Percentiles rank a stretch among this genome's conserved stretches.
phyloP scores from a whole-genome alignment of 2,113 vertebrate species.

The Siphamia tubifer region DNA sequence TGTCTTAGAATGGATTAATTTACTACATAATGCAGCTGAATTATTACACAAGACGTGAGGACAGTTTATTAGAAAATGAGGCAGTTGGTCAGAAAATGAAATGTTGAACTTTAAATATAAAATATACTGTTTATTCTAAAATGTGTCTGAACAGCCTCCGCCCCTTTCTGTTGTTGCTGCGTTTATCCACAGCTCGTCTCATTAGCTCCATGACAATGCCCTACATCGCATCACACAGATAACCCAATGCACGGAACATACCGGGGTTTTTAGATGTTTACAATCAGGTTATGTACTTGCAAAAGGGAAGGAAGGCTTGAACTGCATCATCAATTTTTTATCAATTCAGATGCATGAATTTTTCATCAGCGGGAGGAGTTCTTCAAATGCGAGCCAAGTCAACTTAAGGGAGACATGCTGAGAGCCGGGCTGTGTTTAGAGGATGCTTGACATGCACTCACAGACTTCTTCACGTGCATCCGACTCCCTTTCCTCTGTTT shows the following conservation, averaged over 20 bases:
- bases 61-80: too few species aligned
- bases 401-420: slow-evolving; percentile 40
- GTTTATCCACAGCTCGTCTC: too few species aligned
- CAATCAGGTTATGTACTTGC: slow-evolving; percentile 24
- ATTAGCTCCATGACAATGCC: too few species aligned
- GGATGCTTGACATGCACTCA: slow-evolving; percentile 45
- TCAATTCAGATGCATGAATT: slow-evolving; percentile 57
- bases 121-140: too few species aligned
- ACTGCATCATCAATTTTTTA: slow-evolving; percentile 68
- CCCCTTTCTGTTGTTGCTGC: too few species aligned
- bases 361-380: slow-evolving; percentile 56
- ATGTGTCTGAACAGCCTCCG: too few species aligned
- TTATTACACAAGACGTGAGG: too few species aligned
- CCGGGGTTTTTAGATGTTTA: slow-evolving; percentile 20
- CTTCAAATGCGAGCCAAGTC: slow-evolving; percentile 56
- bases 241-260: not conserved
- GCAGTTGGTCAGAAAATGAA: too few species aligned
- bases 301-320: slow-evolving; percentile 36
- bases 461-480: slow-evolving; percentile 21
- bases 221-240: not conserved
- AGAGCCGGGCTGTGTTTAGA: slow-evolving; percentile 41
- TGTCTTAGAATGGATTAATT: too few species aligned
- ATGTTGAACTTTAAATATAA: too few species aligned
- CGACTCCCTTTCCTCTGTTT: slow-evolving; percentile 3
- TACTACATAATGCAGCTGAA: too few species aligned